A percentile compares a stretch with the other conserved stretches of the same genome.
Evolutionary conservation across 64 coral and sea anemone genomes (phyloP).

Genomic region (Trachythela sp.): DNA sequence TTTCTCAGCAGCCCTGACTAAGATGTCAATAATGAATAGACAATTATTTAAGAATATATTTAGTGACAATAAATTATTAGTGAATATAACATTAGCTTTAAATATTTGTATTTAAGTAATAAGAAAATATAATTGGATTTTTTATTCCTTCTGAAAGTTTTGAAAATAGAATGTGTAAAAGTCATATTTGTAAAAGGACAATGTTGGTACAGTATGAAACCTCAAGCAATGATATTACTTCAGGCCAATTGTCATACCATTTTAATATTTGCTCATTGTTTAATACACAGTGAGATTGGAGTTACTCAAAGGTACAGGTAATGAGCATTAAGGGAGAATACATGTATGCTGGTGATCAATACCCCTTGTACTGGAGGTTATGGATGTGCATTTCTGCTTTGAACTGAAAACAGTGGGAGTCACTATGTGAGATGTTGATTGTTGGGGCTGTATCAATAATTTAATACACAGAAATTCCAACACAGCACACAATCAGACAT

Average conservation of each 20-base stretch:
- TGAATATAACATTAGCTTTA: neutral
- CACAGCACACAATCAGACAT: neutral
- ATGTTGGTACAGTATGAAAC: constrained; percentile 7
- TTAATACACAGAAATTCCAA: too few relatives aligned
- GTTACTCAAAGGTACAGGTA: constrained; percentile 18
- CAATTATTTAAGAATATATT: constrained; percentile 7
- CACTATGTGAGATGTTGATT: too few relatives aligned
- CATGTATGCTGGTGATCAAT: too few relatives aligned
- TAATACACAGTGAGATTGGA: constrained; percentile 6
- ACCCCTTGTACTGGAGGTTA: too few relatives aligned
- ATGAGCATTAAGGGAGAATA: neutral
- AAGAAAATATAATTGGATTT: neutral
- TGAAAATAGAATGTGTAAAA: neutral
- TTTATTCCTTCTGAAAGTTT: too few relatives aligned
- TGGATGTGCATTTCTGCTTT: too few relatives aligned
- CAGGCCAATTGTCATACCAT: neutral
- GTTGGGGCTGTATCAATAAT: too few relatives aligned
- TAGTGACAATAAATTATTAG: constrained; percentile 7
- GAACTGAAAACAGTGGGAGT: too few relatives aligned
- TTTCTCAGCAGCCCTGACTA: neutral
- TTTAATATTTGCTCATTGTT: constrained; percentile 26
- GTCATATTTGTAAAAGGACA: neutral
- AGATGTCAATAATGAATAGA: neutral
- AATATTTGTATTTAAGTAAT: neutral
- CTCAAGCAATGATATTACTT: neutral